Evolutionary conservation across 2,113 vertebrate species (phyloP), one percentile per base, ranked within the genome.

Genomic region (Erpornis zantholeuca): DNA sequence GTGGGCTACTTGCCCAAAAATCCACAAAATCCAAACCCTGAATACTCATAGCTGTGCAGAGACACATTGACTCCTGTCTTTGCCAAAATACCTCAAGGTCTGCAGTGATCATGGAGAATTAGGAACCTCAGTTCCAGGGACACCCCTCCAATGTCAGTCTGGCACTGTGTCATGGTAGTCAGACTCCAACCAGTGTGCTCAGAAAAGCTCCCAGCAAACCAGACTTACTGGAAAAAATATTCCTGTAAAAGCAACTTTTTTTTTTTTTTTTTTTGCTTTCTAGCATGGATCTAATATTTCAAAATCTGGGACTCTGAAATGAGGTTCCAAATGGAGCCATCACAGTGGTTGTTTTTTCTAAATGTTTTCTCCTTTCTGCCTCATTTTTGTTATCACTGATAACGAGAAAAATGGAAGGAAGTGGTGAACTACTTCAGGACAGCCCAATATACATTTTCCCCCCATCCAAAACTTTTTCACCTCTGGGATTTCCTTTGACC

Each of bases 121-220:
- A 5, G 9, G 31, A 24, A 49, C 16, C 35, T 27, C 18, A 65
- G 27, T 21, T 24, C 24, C 54, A 52, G 27, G 50, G 12, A 57
- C 47, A 29, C 4, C 9, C 40, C 8, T 42, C 9, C 69, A 9
- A 52, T 31, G 9, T 59, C 89, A 77, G n/a, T 22, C 54, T 64
- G 53, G 12, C 7, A 2, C 40, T 24, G 15, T 16, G 28, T 45
- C 0, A 1, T 23, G 8, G 22, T 7, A 28, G 20, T n/a, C 25
- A 87, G 10, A 50, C 15, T 78, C 72, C n/a, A 89, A 38, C 3
- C 38, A 9, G 6, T 3, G 18, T 24, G 12, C 10, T 73, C 31
- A 49, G 50, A 61, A 88, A 78, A 78, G 21, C 19, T 81, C 35
- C 28, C 50, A 65, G 36, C 11, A 82, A 82, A 24, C 3, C 35